A percentile compares a stretch with the other conserved stretches of the same genome.
Evolutionary conservation across 2,797 vertebrate genomes (phyloP).

Genomic region (Poecile montanus): DNA sequence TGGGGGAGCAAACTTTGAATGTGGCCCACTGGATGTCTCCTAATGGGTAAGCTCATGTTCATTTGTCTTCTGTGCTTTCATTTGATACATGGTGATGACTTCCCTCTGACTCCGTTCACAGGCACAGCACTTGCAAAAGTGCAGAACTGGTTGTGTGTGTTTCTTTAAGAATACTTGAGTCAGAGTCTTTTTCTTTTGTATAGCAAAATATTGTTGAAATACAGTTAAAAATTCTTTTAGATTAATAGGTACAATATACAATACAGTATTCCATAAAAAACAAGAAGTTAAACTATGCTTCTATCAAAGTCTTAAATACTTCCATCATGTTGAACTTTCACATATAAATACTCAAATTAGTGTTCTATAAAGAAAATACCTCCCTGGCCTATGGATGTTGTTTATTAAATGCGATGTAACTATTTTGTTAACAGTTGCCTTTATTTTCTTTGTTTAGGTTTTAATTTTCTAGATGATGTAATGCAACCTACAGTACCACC

Average conservation of each 20-base stretch:
- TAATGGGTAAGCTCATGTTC: background rate
- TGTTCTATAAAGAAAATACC: background rate
- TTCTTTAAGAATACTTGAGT: background rate
- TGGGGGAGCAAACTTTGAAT: background rate
- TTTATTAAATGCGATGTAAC: background rate
- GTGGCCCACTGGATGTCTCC: background rate
- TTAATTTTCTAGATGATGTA: conserved; percentile 81
- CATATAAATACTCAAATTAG: background rate
- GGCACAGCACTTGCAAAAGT: background rate
- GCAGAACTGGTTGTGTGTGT: background rate
- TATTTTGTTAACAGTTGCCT: conserved; percentile 11
- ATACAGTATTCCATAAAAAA: background rate
- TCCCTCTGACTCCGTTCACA: background rate
- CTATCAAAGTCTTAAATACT: background rate
- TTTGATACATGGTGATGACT: background rate
- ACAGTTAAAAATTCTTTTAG: background rate
- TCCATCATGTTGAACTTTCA: background rate
- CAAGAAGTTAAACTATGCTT: background rate
- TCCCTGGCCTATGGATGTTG: background rate
- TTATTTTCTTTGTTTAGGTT: conserved; percentile 72
- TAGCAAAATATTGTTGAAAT: background rate
- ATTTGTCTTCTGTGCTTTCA: background rate
- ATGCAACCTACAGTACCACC: conserved; percentile 83
- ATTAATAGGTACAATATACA: background rate
- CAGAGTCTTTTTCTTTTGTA: background rate